These are phyloP conservation scores for Orthosia gracilis DNA, from an alignment of 2,888 invertebrate species.

Conservation along the genomic window DNA sequence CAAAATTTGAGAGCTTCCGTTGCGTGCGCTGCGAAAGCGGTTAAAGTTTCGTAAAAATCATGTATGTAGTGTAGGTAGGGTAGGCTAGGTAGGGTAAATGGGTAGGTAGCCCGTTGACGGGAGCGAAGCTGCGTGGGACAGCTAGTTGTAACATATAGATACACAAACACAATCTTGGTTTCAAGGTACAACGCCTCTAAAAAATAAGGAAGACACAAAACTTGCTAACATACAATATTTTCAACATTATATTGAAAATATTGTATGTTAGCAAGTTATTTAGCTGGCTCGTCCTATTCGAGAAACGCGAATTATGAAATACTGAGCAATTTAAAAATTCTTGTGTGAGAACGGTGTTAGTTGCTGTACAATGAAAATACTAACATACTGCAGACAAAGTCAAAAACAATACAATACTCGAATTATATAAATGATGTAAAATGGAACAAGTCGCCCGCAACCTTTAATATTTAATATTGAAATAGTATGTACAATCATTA, in stretches of 20 bases:
- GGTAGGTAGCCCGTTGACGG: no score
- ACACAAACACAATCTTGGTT: background rate
- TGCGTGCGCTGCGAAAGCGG: no score
- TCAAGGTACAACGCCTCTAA: background rate
- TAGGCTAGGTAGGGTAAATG: no score
- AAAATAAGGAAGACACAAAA: background rate
- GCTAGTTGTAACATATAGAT: no score
- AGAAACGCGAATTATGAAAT: conserved; percentile 25
- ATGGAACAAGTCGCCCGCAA: background rate
- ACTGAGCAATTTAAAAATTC: conserved; percentile 17
- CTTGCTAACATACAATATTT: background rate
- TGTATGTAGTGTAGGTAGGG: no score
- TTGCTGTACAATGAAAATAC: conserved; percentile 27
- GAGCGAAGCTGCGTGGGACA: no score
- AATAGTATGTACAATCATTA: conserved; percentile 17
- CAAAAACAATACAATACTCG: conserved; percentile 5
- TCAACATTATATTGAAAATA: background rate
- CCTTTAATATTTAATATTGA: conserved; percentile 6
- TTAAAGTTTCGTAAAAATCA: no score
- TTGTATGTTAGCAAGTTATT: background rate
- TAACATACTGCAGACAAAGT: conserved; percentile 13
- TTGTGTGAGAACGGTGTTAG: conserved; percentile 42
- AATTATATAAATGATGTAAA: conserved; percentile 35
- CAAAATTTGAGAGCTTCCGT: no score
- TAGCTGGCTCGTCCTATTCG: background rate